Evolutionary conservation across 1,140 invertebrate species (phyloP).

Genomic region (Rhopalosiphum maidis): DNA sequence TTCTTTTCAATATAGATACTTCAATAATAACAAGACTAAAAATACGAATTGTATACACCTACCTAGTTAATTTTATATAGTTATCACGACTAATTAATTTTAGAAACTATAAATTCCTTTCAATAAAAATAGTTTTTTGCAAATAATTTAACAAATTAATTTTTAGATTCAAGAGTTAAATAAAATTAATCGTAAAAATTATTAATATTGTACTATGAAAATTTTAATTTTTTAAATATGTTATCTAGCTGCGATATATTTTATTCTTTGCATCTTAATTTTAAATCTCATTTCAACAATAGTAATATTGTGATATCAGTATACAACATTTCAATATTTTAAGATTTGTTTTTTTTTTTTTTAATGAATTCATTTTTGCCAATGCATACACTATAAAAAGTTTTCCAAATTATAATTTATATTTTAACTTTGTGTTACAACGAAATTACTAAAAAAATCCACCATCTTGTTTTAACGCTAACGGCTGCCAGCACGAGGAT

Average conservation of each 20-base stretch:
- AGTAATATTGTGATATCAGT: neutral
- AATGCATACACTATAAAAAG: neutral
- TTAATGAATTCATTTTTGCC: neutral
- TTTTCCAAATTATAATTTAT: neutral
- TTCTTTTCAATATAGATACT: neutral
- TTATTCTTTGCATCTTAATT: neutral
- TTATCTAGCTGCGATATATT: no score
- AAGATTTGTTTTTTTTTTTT: neutral
- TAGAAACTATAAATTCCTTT: no score
- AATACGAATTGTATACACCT: neutral
- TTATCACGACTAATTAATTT: no score
- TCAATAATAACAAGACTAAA: neutral
- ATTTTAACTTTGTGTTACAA: neutral
- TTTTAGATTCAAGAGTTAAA: neutral
- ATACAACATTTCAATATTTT: neutral
- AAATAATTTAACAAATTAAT: neutral
- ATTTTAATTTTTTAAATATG: neutral
- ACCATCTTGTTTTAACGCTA: neutral
- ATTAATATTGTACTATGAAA: neutral
- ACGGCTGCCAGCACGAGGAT: neutral
- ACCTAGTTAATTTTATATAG: no score
- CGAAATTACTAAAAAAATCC: neutral
- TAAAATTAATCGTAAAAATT: neutral
- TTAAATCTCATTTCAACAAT: no score
- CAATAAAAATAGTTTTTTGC: neutral